Evolutionary conservation across 2,113 vertebrate species (phyloP), one percentile per base, ranked within the genome.

Genomic region (Epinephelus lanceolatus): DNA sequence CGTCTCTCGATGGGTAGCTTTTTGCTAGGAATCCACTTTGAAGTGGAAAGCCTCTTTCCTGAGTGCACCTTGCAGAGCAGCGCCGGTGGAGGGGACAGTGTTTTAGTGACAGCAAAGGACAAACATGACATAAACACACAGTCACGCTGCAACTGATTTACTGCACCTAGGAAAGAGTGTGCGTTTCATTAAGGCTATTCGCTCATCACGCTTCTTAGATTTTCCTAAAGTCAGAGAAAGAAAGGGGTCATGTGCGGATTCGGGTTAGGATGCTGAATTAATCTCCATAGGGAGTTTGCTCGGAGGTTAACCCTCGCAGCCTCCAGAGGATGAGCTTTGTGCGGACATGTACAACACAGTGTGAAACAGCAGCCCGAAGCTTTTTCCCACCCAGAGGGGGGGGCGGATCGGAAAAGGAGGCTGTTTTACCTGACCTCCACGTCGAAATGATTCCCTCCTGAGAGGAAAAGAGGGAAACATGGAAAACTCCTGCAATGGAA

Each of bases 41-140:
- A 88, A 85, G 81, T 71, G 51, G 53, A 89, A 81, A 87, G 67
- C 56, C 67, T 79, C 33, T 75, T 74, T 67, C 56, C 78, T 25
- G 53, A 40, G 40, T 71, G 71, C 89, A 92, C 89, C 86, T 91
- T 83, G 59, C 75, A 18, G 66, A 45, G 37, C 27, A 6, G 55
- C 30, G 3, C 1, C 6, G 21, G 67, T 5, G 49, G 65, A 33
- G 45, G 72, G 45, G 87, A 76, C 65, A 25, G 59, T 57, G 76
- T 84, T 89, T 86, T 73, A 92, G 78, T 61, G 88, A 91, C 87
- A 89, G 88, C 87, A 76, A 53, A 83, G 71, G 88, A 83, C 89
- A 91, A 92, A 86, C 88, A 89, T 69, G 86, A 88, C 78, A 89
- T 74, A 88, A 90, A 85, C 80, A 85, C 57, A 27, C 56, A 67